Evolutionary conservation across 1,140 invertebrate species (phyloP).

Genomic region (Oncopeltus fasciatus): DNA sequence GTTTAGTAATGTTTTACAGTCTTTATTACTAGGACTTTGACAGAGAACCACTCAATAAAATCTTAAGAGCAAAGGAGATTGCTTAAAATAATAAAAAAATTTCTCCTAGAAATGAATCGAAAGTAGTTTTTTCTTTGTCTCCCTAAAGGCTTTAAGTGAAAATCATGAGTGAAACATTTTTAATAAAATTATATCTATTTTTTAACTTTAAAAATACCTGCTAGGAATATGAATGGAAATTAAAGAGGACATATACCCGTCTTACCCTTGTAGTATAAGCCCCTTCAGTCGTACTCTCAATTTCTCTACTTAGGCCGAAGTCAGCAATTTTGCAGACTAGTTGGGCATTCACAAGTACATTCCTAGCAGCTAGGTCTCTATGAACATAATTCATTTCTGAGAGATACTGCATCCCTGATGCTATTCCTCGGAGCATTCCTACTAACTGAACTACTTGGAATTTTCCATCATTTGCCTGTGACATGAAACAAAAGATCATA

Average conservation of each 20-base stretch:
- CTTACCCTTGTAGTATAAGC: conserved; percentile 92
- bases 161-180: background rate
- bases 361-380: conserved; percentile 88
- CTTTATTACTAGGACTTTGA: too few species aligned
- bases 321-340: conserved; percentile 99
- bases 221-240: background rate
- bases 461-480: conserved; percentile 83
- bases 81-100: too few species aligned
- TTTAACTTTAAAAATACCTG: background rate
- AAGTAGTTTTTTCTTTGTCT: too few species aligned
- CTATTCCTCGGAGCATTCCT: conserved; percentile 92
- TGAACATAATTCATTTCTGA: conserved; percentile 98
- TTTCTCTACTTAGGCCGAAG: conserved; percentile 93
- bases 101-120: too few species aligned
- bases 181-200: background rate
- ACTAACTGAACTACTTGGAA: conserved; percentile 94
- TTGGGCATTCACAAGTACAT: conserved; percentile 94
- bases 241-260: conserved; percentile 12
- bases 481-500: conserved; percentile 23
- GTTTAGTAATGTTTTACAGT: too few species aligned
- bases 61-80: too few species aligned
- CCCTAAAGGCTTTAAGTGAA: too few species aligned
- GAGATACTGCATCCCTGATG: conserved; percentile 95
- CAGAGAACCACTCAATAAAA: too few species aligned
- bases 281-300: conserved; percentile 92